Base-by-base conservation (phyloP, 1,140 invertebrate species). In the Drosophila punjabiensis region DNA sequence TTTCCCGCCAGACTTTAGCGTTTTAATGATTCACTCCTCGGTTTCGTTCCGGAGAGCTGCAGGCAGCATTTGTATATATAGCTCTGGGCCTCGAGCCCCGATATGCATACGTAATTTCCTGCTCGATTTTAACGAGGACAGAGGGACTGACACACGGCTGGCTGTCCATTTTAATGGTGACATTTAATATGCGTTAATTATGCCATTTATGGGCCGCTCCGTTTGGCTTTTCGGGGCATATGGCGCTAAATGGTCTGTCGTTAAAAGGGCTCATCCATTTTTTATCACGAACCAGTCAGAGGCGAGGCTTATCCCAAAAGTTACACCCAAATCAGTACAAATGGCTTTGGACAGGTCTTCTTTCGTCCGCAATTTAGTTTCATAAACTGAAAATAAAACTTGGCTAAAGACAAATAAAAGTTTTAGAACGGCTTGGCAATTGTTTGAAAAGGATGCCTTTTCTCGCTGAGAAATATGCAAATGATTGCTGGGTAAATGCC, bases 141-240 rank as follows among this genome's bases (percentile, higher is more conserved):
- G 65, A 16, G 30, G 24, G 47, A 56, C 33, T 53, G 56, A 37
- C 37, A n/a, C 33, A 55, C 37, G 35, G 18, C 68, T 11, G 71
- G 37, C 71, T 74, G 62, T 67, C 41, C 82, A 79, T 67, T 88
- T 88, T 88, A 85, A 89, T 88, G 84, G 75, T 81, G 82, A 81
- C 81, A 89, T 89, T 88, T 84, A 88, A 89, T 71, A 89, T 89
- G 77, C 85, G 84, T 81, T 88, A 88, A 88, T 88, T 88, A 89
- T 85, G 78, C 77, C 85, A 88, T 89, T 88, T 88, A 88, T 88
- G 84, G 69, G 20, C 59, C 39, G 56, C 43, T 43, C 47, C 43
- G 79, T 60, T 59, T 61, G 53, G 41, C 16, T 69, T 37, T 68
- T 58, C 37, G 66, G 50, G 58, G 18, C 83, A 87, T 83, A 78